phyloP scores from a whole-genome alignment of 2,888 invertebrate species.

The Synanthedon vespiformis region DNA sequence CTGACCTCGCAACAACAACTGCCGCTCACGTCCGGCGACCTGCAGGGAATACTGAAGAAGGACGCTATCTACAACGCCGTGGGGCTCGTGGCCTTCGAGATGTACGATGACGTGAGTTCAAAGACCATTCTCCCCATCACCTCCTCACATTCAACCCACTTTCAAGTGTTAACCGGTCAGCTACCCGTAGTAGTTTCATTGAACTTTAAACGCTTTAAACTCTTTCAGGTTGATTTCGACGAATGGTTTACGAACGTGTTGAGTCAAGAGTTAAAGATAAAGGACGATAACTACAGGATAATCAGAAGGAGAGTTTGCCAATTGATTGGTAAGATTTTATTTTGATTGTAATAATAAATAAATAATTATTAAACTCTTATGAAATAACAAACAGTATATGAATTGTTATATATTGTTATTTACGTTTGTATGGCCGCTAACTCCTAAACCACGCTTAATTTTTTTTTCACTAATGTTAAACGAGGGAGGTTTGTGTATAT shows the following conservation, averaged over 20 bases:
- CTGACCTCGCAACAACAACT: slow-evolving; percentile 77
- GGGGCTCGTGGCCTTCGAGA: slow-evolving; percentile 87
- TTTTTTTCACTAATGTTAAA: too few relatives aligned
- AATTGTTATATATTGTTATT: too few relatives aligned
- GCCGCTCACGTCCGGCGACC: slow-evolving; percentile 77
- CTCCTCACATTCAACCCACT: too few relatives aligned
- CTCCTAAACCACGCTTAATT: too few relatives aligned
- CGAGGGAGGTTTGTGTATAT: not conserved
- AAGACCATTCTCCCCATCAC: not conserved
- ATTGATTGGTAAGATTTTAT: slow-evolving; percentile 74
- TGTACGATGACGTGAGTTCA: slow-evolving; percentile 84
- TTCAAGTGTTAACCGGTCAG: too few relatives aligned
- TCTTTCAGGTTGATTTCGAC: slow-evolving; percentile 86
- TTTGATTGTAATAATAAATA: not conserved
- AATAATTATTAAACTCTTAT: too few relatives aligned
- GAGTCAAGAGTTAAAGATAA: slow-evolving; percentile 83
- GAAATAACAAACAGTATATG: too few relatives aligned
- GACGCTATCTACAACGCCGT: slow-evolving; percentile 96
- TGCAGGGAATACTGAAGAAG: slow-evolving; percentile 84
- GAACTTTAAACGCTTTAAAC: too few relatives aligned
- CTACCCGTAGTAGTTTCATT: too few relatives aligned
- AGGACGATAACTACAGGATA: slow-evolving; percentile 85
- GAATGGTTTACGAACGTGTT: slow-evolving; percentile 89
- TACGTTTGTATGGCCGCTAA: too few relatives aligned
- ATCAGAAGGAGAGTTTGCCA: slow-evolving; percentile 87